Conservation (phyloP, 2,888 invertebrate genomes). For the Conistra vaccinii region DNA sequence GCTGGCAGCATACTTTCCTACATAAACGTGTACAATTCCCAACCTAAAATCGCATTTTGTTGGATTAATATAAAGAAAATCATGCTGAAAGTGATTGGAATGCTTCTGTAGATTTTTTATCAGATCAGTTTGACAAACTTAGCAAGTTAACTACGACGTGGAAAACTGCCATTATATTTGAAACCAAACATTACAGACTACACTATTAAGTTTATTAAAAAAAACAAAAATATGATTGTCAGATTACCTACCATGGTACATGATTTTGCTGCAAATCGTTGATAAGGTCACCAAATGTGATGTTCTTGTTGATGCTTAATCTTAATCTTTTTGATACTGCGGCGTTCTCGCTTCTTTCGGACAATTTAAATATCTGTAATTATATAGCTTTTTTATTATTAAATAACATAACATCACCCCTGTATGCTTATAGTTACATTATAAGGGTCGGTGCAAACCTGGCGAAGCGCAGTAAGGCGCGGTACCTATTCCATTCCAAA, state of each 20-base stretch:
- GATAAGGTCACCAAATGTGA: constrained; percentile 80
- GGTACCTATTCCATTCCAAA: neutral
- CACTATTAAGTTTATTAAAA: neutral
- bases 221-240: neutral
- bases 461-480: neutral
- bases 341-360: constrained; percentile 64
- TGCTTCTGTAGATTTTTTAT: neutral
- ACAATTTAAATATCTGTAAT: constrained; percentile 70
- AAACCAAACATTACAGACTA: neutral
- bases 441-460: neutral
- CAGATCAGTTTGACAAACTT: neutral
- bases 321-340: constrained; percentile 77
- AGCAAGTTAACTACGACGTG: neutral
- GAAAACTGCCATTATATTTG: constrained; percentile 1
- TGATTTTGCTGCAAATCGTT: constrained; percentile 80
- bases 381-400: neutral
- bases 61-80: constrained; percentile 8
- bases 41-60: constrained; percentile 76
- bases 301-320: constrained; percentile 77
- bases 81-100: neutral
- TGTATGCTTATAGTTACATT: neutral
- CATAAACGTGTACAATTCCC: constrained; percentile 78
- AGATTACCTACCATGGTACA: constrained; percentile 80
- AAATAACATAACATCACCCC: neutral
- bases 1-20: constrained; percentile 73